These are phyloP conservation scores for Albula goreensis DNA, from an alignment of 2,113 vertebrate species.

Conservation along the genomic window DNA sequence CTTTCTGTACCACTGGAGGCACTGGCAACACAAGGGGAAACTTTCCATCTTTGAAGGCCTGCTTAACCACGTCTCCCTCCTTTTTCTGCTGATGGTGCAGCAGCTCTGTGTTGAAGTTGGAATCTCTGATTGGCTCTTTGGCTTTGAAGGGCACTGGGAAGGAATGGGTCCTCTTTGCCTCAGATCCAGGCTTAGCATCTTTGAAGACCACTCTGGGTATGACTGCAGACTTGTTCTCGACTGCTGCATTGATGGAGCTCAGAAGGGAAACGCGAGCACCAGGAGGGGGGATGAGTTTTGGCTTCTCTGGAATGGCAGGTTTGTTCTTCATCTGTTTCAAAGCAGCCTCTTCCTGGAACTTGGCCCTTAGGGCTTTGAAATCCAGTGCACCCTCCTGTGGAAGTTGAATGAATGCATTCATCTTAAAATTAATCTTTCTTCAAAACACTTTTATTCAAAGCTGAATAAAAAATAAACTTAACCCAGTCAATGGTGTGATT, in stretches of 20 bases:
- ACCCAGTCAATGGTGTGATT: not conserved
- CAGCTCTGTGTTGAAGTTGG: not conserved
- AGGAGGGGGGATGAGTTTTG: slow-evolving; percentile 50
- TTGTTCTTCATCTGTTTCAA: slow-evolving; percentile 52
- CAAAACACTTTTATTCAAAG: slow-evolving; percentile 15
- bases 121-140: slow-evolving; percentile 38
- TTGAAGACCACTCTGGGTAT: slow-evolving; percentile 69
- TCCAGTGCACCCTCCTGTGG: slow-evolving; percentile 54
- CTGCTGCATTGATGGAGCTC: slow-evolving; percentile 51
- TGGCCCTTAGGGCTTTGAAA: slow-evolving; percentile 63
- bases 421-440: not conserved
- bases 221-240: slow-evolving; percentile 16
- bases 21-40: slow-evolving; percentile 58
- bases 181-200: slow-evolving; percentile 49
- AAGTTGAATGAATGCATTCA: not conserved
- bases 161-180: slow-evolving; percentile 51
- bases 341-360: slow-evolving; percentile 59
- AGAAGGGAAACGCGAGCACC: slow-evolving; percentile 62
- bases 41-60: slow-evolving; percentile 51
- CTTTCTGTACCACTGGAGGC: slow-evolving; percentile 28
- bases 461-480: not conserved
- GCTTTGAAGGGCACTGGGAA: slow-evolving; percentile 43
- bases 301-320: slow-evolving; percentile 63
- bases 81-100: slow-evolving; percentile 51
- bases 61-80: slow-evolving; percentile 38